phyloP scores from a whole-genome alignment of 2,888 invertebrate genomes.

The Myopa tessellatipennis region DNA sequence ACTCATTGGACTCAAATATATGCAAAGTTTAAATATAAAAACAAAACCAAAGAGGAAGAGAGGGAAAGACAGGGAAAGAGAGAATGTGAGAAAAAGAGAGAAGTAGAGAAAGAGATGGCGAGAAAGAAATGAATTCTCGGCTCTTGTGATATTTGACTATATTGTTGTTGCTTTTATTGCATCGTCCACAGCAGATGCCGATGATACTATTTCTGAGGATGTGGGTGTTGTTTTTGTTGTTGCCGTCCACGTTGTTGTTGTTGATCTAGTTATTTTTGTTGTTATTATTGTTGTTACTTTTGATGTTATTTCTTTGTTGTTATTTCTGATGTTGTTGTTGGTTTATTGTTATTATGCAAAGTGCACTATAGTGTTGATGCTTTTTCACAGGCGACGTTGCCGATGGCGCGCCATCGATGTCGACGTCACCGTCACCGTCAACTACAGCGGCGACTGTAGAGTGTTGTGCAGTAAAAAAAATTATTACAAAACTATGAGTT shows the following conservation, averaged over 20 bases:
- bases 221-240: neutral
- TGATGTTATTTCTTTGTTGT: neutral
- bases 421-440: neutral
- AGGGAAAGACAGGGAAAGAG: neutral
- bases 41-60: neutral
- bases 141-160: too few relatives aligned
- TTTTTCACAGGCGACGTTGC: too few relatives aligned
- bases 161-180: neutral
- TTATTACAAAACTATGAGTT: neutral
- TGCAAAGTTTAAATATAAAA: neutral
- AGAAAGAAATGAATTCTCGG: neutral
- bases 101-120: neutral
- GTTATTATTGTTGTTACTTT: neutral
- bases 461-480: neutral
- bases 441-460: neutral
- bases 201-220: neutral
- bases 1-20: too few relatives aligned
- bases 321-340: neutral
- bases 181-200: neutral
- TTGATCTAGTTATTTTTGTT: neutral
- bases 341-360: conserved; percentile 24
- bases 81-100: neutral
- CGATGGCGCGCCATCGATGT: too few relatives aligned
- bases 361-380: conserved; percentile 11
- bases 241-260: neutral